Evolutionary conservation across 2,888 invertebrate species (phyloP).

Genomic region (Eremobia ochroleuca): DNA sequence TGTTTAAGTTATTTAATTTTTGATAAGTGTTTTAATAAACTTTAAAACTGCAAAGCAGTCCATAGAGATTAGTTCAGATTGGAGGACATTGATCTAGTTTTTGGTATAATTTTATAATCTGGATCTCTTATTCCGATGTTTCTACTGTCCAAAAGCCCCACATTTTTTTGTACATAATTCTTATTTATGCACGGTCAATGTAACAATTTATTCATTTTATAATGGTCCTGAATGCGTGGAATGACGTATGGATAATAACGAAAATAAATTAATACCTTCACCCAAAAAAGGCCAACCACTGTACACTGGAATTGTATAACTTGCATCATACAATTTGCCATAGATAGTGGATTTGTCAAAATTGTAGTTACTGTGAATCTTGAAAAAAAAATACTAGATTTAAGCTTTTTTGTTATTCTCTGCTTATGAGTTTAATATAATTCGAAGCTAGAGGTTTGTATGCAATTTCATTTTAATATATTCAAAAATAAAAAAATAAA

Average conservation of each 20-base stretch:
- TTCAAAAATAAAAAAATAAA: too few relatives aligned
- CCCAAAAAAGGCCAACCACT: slow-evolving; percentile 80
- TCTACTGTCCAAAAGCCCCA: neutral
- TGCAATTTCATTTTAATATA: too few relatives aligned
- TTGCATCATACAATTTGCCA: slow-evolving; percentile 60
- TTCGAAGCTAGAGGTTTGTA: too few relatives aligned
- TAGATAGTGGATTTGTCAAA: slow-evolving; percentile 40
- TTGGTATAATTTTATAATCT: neutral
- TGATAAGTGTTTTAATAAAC: neutral
- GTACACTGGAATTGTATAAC: slow-evolving; percentile 68
- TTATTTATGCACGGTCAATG: neutral
- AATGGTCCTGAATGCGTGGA: slow-evolving; percentile 64
- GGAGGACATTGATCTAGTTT: neutral
- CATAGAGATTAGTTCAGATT: too few relatives aligned
- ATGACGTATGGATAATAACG: slow-evolving; percentile 74
- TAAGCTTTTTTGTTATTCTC: neutral
- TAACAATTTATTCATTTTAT: too few relatives aligned
- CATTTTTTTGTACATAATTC: neutral
- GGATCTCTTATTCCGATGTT: neutral
- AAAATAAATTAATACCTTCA: slow-evolving; percentile 82
- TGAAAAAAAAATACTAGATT: neutral
- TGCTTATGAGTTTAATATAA: too few relatives aligned
- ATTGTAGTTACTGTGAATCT: neutral
- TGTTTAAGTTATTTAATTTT: neutral
- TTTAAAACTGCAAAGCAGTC: neutral